A percentile compares a stretch with the other conserved stretches of the same genome.
These are phyloP conservation scores for Mimas tiliae DNA, from an alignment of 2,888 invertebrate species.

Conservation along the genomic window DNA sequence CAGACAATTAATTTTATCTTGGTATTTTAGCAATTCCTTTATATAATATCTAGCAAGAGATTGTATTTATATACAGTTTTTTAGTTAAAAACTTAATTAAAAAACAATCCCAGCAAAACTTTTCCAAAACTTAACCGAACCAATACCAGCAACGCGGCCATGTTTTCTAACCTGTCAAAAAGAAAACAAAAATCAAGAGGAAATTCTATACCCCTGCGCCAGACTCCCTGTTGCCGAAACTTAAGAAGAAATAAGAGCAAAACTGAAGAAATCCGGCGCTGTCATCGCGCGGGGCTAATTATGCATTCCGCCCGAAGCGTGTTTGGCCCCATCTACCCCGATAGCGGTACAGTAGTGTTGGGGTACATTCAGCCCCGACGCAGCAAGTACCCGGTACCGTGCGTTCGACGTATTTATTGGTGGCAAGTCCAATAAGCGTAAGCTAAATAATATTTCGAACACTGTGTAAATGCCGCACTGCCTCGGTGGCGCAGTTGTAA, in stretches of 20 bases:
- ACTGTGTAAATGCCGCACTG: background rate
- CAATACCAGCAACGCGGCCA: background rate
- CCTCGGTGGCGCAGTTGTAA: no score
- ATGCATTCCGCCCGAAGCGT: constrained; percentile 35
- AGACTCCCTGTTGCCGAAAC: background rate
- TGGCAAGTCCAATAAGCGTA: background rate
- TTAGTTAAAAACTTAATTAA: no score
- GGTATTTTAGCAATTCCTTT: no score
- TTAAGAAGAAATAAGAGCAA: constrained; percentile 2
- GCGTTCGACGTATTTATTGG: constrained; percentile 8
- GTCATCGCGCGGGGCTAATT: constrained; percentile 34
- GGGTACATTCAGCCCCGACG: background rate
- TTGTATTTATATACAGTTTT: no score
- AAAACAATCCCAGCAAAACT: no score
- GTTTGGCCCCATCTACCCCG: background rate
- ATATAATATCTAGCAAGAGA: no score
- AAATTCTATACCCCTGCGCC: background rate
- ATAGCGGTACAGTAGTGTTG: background rate
- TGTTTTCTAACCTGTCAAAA: background rate
- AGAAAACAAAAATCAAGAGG: background rate
- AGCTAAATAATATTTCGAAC: background rate
- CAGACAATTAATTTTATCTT: no score
- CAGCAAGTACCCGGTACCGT: background rate
- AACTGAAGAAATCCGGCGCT: background rate
- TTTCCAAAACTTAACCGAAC: background rate